These are phyloP conservation scores for Anas georgica DNA, from an alignment of 2,797 vertebrate genomes.

Conservation along the genomic window DNA sequence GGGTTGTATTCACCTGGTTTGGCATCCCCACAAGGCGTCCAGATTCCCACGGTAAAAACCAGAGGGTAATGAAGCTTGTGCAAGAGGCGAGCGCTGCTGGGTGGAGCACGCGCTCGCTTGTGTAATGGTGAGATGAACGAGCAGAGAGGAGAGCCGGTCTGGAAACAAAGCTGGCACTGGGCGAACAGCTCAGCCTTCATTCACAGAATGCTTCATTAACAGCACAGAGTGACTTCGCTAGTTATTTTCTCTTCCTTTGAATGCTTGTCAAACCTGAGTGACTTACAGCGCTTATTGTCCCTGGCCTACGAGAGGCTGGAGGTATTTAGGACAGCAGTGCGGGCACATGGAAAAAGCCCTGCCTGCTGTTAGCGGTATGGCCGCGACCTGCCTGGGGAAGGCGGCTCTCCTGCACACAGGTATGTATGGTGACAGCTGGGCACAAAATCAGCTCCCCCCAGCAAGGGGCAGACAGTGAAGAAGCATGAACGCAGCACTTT, in stretches of 20 bases:
- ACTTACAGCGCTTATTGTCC: not conserved
- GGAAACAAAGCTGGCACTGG: conserved; percentile 32
- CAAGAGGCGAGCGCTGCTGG: conserved; percentile 19
- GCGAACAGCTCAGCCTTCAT: conserved; percentile 27
- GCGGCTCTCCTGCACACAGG: not conserved
- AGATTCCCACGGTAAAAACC: conserved; percentile 58
- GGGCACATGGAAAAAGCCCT: not conserved
- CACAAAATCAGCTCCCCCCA: not conserved
- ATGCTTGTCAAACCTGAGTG: not conserved
- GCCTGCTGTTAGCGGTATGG: not conserved
- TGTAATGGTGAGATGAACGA: not conserved
- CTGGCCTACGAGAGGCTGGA: not conserved
- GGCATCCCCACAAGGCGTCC: not conserved
- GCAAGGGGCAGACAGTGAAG: not conserved
- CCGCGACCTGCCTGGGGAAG: not conserved
- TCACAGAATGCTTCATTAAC: conserved; percentile 41
- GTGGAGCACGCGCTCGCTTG: not conserved
- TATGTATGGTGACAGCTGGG: not conserved
- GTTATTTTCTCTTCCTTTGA: not conserved
- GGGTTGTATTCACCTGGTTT: not conserved
- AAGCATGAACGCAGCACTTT: not conserved
- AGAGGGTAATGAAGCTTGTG: conserved; percentile 33
- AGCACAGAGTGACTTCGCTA: not conserved
- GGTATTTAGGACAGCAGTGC: conserved; percentile 12
- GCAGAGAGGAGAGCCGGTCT: conserved; percentile 15